Evolutionary conservation across 2,113 vertebrate species (phyloP), one percentile per base, ranked within the genome.

Genomic region (Phrynocephalus versicolor): DNA sequence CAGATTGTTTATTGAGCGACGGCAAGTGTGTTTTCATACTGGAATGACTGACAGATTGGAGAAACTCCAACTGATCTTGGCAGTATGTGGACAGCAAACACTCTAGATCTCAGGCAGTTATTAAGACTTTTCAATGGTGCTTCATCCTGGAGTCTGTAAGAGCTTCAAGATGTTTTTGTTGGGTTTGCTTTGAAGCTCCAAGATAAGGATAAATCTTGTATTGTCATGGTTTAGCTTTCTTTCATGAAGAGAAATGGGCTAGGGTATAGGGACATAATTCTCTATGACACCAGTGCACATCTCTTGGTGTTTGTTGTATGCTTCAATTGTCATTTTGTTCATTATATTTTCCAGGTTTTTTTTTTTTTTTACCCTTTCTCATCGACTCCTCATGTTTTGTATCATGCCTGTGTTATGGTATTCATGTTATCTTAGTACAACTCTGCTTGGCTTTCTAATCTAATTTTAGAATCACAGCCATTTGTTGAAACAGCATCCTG

Each of bases 191-290:
- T 76, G 81, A 88, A 77, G 73, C 65, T 88, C 87, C 88, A 88
- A 89, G 16, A 83, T 74, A 91, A 89, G 80, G 82, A 84, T 83
- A 86, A 37, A 62, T 84, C 77, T 82, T 81, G 87, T 85, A 88
- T 80, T 85, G 55, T 81, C 77, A 87, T 57, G 65, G 82, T 33
- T 79, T 90, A 88, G 92, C 87, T 77, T 91, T 88, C 55, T 83
- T 72, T 78, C 39, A 72, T 83, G 88, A 90, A 83, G 41, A 60
- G 86, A 71, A 89, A 25, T 14, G 39, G 58, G 19, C 67, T 82
- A 82, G 60, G 30, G 74, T 78, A 77, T 69, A 81, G 60, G 58
- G 80, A 75, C 64, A 87, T 37, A 91, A 82, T 78, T 76, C 33
- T 62, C n/a, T 13, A 79, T 69, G 77, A 79, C 71, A n/a, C 57